Conservation (phyloP, 2,888 invertebrate species). For the Eulithis testata region DNA sequence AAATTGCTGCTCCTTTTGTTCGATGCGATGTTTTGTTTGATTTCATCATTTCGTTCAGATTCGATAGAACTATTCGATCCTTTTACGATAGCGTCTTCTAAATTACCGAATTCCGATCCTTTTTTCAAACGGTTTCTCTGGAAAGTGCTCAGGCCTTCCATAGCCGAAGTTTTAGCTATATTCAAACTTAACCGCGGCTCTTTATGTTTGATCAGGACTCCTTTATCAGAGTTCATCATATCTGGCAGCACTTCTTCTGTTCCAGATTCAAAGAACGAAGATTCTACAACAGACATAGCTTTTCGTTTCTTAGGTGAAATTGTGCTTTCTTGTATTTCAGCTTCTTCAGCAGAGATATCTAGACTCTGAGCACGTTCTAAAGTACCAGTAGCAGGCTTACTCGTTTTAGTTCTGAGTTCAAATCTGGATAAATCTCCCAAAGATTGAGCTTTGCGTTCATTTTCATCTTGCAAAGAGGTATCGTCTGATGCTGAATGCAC, state of each 20-base stretch:
- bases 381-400: constrained; percentile 82
- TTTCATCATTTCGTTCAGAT: constrained; percentile 67
- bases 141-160: constrained; percentile 88
- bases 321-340: constrained; percentile 72
- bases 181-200: constrained; percentile 84
- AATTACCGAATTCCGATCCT: constrained; percentile 90
- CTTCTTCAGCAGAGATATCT: constrained; percentile 87
- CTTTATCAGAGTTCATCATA: constrained; percentile 75
- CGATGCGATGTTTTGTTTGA: constrained; percentile 40
- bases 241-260: constrained; percentile 75
- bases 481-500: constrained; percentile 73
- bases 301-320: constrained; percentile 87
- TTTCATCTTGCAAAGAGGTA: constrained; percentile 81
- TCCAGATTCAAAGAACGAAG: constrained; percentile 73
- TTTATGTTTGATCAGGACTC: constrained; percentile 74
- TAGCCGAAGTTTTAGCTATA: constrained; percentile 78
- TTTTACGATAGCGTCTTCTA: constrained; percentile 90
- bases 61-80: constrained; percentile 78
- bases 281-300: constrained; percentile 84
- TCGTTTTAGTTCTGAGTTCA: constrained; percentile 72
- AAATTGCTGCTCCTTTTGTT: constrained; percentile 57
- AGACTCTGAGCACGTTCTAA: constrained; percentile 92
- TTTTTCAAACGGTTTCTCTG: constrained; percentile 89
- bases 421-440: constrained; percentile 91
- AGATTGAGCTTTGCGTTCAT: constrained; percentile 90